Percentiles rank a stretch among this genome's conserved stretches.
Evolutionary conservation across 2,888 invertebrate genomes (phyloP).

Genomic region (Willowsia nigromaculata): DNA sequence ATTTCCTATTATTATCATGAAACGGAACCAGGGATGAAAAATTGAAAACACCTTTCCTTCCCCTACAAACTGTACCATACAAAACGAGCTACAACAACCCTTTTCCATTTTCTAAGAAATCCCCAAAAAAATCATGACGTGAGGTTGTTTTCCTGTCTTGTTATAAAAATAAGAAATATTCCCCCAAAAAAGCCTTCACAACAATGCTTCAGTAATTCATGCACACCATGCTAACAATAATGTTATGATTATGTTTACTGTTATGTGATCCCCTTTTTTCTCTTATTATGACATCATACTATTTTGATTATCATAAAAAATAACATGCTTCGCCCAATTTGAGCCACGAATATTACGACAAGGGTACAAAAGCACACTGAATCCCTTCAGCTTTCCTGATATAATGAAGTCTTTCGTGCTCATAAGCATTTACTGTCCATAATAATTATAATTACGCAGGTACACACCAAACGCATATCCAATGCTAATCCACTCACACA

Average conservation of each 20-base stretch:
- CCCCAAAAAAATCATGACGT: slow-evolving; percentile 1
- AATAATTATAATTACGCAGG: slow-evolving; percentile 39
- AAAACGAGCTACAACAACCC: slow-evolving; percentile 14
- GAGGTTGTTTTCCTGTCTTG: not conserved
- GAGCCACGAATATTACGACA: slow-evolving; percentile 1
- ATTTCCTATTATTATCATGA: not conserved
- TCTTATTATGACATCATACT: slow-evolving; percentile 50
- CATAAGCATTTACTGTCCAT: slow-evolving; percentile 56
- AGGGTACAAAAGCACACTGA: not conserved
- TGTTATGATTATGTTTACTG: slow-evolving; percentile 51
- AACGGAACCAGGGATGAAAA: not conserved
- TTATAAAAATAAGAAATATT: not conserved
- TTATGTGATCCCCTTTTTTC: slow-evolving; percentile 38
- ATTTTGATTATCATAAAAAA: slow-evolving; percentile 43
- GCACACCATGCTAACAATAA: slow-evolving; percentile 43
- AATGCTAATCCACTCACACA: slow-evolving; percentile 26
- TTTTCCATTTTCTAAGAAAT: slow-evolving; percentile 30
- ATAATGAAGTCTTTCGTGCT: slow-evolving; percentile 63
- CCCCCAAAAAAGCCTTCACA: not conserved
- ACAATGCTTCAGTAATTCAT: slow-evolving; percentile 6
- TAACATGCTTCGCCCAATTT: slow-evolving; percentile 61
- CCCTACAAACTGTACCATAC: not conserved
- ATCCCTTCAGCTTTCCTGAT: not conserved
- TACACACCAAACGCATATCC: not conserved
- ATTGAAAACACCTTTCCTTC: slow-evolving; percentile 11